phyloP scores from a whole-genome alignment of 2,888 invertebrate species.

The Artemia sinica region DNA sequence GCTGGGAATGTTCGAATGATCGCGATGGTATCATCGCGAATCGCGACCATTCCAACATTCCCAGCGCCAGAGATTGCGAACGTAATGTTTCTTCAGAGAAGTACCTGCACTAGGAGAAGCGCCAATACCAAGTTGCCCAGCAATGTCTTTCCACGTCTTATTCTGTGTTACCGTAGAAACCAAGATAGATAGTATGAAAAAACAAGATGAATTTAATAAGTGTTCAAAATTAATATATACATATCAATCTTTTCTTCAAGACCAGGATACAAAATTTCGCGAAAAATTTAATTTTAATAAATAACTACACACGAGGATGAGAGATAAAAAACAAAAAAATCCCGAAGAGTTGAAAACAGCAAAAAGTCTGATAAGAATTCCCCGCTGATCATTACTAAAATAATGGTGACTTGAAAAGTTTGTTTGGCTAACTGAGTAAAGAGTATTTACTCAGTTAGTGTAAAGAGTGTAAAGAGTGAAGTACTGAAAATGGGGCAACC shows the following conservation, averaged over 20 bases:
- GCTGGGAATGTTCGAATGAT: no score
- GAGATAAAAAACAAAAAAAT: neutral
- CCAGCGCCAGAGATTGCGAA: slow-evolving; percentile 82
- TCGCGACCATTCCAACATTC: slow-evolving; percentile 94
- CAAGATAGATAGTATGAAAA: slow-evolving; percentile 16
- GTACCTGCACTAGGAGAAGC: slow-evolving; percentile 96
- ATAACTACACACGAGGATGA: neutral
- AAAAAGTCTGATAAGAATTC: no score
- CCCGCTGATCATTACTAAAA: no score
- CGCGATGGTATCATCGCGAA: no score
- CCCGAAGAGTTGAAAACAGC: neutral
- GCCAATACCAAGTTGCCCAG: slow-evolving; percentile 81
- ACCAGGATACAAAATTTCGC: neutral
- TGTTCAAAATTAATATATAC: neutral
- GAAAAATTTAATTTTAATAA: neutral
- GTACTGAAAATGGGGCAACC: no score
- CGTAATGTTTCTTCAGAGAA: slow-evolving; percentile 92
- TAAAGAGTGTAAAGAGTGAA: no score
- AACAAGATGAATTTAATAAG: neutral
- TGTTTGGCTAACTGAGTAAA: no score
- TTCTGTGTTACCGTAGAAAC: slow-evolving; percentile 75
- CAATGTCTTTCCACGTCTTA: slow-evolving; percentile 98
- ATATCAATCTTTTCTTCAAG: neutral
- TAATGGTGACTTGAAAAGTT: no score
- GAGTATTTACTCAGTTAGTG: no score